phyloP scores from a whole-genome alignment of 2,113 vertebrate genomes.

The Platycercus adscitus region DNA sequence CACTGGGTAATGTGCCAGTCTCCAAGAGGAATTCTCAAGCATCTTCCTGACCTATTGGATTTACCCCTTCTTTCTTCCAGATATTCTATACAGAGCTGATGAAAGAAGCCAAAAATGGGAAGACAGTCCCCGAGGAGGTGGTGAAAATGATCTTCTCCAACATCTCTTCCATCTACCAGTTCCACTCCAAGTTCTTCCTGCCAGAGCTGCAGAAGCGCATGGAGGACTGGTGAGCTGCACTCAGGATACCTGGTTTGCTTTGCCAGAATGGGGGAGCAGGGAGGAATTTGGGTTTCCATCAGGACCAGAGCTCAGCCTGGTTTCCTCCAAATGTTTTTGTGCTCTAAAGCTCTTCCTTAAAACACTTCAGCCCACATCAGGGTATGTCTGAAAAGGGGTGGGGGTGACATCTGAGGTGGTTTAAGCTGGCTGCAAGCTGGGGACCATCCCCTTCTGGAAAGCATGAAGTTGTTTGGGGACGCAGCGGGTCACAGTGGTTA shows the following conservation, averaged over 20 bases:
- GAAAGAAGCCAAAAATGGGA: slow-evolving; percentile 78
- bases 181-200: slow-evolving; percentile 87
- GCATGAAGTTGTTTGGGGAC: neutral
- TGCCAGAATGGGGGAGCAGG: neutral
- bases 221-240: slow-evolving; percentile 79
- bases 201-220: slow-evolving; percentile 85
- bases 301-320: neutral
- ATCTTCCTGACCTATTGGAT: neutral
- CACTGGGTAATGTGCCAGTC: neutral
- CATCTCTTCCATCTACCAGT: slow-evolving; percentile 89
- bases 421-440: neutral
- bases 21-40: neutral
- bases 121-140: slow-evolving; percentile 84
- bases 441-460: neutral
- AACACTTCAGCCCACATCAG: neutral
- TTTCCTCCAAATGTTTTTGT: neutral
- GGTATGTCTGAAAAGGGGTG: neutral
- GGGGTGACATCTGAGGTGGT: neutral
- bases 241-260: neutral
- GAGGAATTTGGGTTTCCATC: neutral
- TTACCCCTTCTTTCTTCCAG: slow-evolving; percentile 53
- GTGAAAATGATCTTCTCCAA: slow-evolving; percentile 91
- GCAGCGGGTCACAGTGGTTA: neutral
- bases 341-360: neutral
- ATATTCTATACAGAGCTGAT: slow-evolving; percentile 83